phyloP scores from a whole-genome alignment of 92 coral and sea anemone genomes.

The Zoanthus sansibaricus region DNA sequence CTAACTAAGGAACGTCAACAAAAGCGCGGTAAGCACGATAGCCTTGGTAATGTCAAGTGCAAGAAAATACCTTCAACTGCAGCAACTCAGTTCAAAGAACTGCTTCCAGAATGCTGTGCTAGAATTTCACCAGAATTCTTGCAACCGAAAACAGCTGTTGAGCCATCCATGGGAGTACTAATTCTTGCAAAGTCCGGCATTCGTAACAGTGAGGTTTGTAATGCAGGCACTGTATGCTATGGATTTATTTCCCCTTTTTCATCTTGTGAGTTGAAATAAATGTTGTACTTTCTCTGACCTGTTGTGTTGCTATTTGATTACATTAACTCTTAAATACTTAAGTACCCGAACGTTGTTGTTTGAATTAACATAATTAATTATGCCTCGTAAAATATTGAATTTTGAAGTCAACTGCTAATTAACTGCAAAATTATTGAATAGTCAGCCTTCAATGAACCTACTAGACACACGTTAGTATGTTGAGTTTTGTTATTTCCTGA shows the following conservation, averaged over 20 bases:
- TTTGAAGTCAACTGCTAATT: no score
- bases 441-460: not conserved
- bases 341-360: no score
- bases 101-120: not conserved
- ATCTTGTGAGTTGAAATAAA: not conserved
- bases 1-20: not conserved
- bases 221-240: not conserved
- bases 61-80: not conserved
- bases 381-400: no score
- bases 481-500: not conserved
- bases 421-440: not conserved
- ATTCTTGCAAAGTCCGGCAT: not conserved
- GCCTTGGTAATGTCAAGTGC: not conserved
- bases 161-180: not conserved
- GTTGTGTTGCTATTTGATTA: not conserved
- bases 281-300: not conserved
- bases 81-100: not conserved
- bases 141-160: not conserved
- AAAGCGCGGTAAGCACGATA: not conserved
- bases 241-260: not conserved
- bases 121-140: not conserved
- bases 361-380: no score
- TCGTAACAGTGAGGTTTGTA: not conserved
- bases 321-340: no score
- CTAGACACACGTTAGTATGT: not conserved